Evolutionary conservation across 30 jellyfish, hydroid and myxozoan species (phyloP).

Genomic region (Pelagia noctiluca): DNA sequence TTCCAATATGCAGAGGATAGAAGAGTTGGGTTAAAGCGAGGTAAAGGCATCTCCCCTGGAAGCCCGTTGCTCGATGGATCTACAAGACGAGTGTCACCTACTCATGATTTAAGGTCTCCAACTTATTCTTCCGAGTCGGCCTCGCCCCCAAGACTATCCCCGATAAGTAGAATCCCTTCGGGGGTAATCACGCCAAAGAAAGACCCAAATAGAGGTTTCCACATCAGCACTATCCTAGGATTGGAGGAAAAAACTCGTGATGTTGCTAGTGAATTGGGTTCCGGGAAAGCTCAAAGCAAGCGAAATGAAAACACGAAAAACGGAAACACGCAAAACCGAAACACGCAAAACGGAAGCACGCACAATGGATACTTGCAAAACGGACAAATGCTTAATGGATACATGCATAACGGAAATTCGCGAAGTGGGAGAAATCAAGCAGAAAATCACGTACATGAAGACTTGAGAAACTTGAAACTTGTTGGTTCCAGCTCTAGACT

Average conservation of each 20-base stretch:
- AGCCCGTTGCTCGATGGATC: no score
- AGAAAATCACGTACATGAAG: not conserved
- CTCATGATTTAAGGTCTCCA: not conserved
- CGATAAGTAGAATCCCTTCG: conserved; percentile 13
- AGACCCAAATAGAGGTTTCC: conserved; percentile 57
- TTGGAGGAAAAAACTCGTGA: conserved; percentile 42
- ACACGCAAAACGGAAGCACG: not conserved
- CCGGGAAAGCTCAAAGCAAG: conserved; percentile 3
- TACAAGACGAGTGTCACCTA: not conserved
- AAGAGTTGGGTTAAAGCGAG: not conserved
- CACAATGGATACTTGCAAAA: conserved; percentile 4
- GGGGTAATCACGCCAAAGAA: conserved; percentile 40
- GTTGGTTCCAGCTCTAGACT: conserved; percentile 7
- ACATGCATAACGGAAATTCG: no score
- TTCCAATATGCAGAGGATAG: not conserved
- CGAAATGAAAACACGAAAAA: not conserved
- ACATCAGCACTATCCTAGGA: conserved; percentile 81
- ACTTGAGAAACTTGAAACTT: not conserved
- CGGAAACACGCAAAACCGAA: not conserved
- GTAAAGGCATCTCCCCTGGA: no score
- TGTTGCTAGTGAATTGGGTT: conserved; percentile 45
- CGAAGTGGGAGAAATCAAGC: not conserved
- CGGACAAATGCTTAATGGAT: no score
- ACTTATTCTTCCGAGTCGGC: not conserved
- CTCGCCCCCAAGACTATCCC: not conserved